Evolutionary conservation across 2,888 invertebrate genomes (phyloP), one percentile per base, ranked within the genome.

Genomic region (Clivina fossor): DNA sequence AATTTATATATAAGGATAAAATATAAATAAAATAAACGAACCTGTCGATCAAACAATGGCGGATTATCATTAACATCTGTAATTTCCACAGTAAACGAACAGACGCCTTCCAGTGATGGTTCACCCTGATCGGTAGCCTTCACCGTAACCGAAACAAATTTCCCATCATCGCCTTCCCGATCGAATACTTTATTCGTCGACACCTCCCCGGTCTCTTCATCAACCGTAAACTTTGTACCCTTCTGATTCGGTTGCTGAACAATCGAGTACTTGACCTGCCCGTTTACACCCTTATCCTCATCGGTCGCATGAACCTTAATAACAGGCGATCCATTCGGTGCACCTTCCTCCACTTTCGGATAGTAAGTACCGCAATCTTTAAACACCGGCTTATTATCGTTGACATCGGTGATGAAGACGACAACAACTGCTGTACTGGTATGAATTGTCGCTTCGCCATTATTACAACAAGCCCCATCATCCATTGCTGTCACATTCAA

Each of bases 51-150:
- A 74, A 95, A 95, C 47, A 94, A 76, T 5, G 94, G 94, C 4
- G 94, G 93, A 75, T 97, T 97, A 73, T 98, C 98, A 70, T 98
- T 99, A 37, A 95, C 93, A 73, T 98, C 98, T 1, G 93, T 93
- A 49, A 98, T 94, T 78, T 95, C 95, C 40, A 96, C 96, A 11
- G 94, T 95, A 72, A 99, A 98, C 4, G 97, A 97, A 74, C 99
- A 99, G 62, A 97, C 96, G 19, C 97, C 96, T 75, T 97, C 97
- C 63, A 99, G 75, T 0, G 94, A 93, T 1, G 97, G 96, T 72
- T 93, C 93, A n/a, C 97, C 99, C 71, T 96, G 92, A 81, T 99
- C 99, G 0, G 95, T 95, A 3, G 97, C 99, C 76, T 97, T 96
- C 0, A 97, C 93, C 0, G 96, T 97, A 3, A 95, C 93, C 0